phyloP scores from a whole-genome alignment of 2,888 invertebrate genomes.

The Scotopteryx bipunctaria region DNA sequence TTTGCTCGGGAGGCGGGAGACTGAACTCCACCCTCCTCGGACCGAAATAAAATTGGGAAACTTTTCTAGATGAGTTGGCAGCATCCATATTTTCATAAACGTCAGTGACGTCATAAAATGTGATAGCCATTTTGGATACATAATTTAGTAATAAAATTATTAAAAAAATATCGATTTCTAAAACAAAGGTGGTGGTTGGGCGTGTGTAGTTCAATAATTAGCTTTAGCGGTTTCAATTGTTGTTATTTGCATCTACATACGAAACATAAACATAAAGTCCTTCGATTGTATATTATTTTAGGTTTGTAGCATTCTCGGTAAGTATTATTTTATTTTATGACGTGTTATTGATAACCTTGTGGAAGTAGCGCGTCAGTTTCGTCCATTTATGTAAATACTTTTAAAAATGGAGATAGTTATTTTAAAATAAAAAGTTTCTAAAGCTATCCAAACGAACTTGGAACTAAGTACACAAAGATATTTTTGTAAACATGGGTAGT shows the following conservation, averaged over 20 bases:
- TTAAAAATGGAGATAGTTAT: too few species aligned
- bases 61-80: background rate
- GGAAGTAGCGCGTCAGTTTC: slow-evolving; percentile 6
- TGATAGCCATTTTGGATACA: slow-evolving; percentile 62
- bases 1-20: too few species aligned
- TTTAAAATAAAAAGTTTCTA: too few species aligned
- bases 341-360: slow-evolving; percentile 51
- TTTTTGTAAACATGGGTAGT: too few species aligned
- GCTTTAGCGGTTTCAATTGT: slow-evolving; percentile 19
- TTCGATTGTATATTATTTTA: slow-evolving; percentile 12
- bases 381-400: slow-evolving; percentile 6
- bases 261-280: too few species aligned
- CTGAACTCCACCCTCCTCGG: too few species aligned
- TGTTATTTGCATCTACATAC: too few species aligned
- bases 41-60: background rate
- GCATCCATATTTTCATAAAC: background rate
- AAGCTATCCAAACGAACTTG: too few species aligned
- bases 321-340: slow-evolving; percentile 61
- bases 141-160: slow-evolving; percentile 50
- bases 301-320: slow-evolving; percentile 44
- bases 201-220: slow-evolving; percentile 28
- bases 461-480: too few species aligned
- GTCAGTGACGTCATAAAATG: slow-evolving; percentile 9
- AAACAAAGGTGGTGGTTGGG: slow-evolving; percentile 45
- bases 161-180: slow-evolving; percentile 64